Base-by-base conservation (phyloP, 2,797 vertebrate species). In the Anguilla marmorata region DNA sequence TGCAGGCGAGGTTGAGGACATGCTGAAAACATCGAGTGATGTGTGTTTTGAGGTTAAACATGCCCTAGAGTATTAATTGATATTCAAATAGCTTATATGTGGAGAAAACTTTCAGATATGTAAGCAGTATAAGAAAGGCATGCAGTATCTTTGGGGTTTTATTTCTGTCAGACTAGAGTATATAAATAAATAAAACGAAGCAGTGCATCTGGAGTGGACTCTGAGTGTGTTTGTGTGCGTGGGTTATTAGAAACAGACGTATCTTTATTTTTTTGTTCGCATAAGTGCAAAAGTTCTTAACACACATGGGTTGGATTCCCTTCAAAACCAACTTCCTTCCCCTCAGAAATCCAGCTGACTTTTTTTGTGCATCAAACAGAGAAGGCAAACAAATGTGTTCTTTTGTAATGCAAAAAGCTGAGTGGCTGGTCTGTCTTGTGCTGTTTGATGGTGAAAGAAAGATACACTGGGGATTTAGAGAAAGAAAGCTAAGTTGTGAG, bases 341-440 rank as follows among this genome's bases (percentile, higher is more conserved):
- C 89, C 91, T 86, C 89, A 93, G 74, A 86, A 87, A 91, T 85
- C 86, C 72, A 83, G 89, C 90, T 89, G 48, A 48, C 41, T 58
- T 90, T 88, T 30, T 86, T 82, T 88, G 63, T 89, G 86, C 87
- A 90, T 93, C 89, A 91, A 90, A 90, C 86, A 56, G 48, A 16
- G 74, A 85, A 82, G 82, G 89, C 85, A 84, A 89, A 90, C 89
- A 90, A 91, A 89, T 89, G 86, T 89, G 88, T 76, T 89, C 89
- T 95, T 79, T 96, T 96, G 95, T 96, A 89, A 95, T 95, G 95
- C 90, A 94, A 95, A 95, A 93, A 88, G 88, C 91, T 89, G 89
- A 94, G 93, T 92, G 93, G 94, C 92, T 94, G 93, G 89, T 93
- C 92, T 91, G 92, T 91, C 95, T 94, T 89, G 84, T 80, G 89